Percentiles rank a stretch among this genome's conserved stretches.
Evolutionary conservation across 2,113 vertebrate species (phyloP).

Genomic region (Hyperopisus bebe): DNA sequence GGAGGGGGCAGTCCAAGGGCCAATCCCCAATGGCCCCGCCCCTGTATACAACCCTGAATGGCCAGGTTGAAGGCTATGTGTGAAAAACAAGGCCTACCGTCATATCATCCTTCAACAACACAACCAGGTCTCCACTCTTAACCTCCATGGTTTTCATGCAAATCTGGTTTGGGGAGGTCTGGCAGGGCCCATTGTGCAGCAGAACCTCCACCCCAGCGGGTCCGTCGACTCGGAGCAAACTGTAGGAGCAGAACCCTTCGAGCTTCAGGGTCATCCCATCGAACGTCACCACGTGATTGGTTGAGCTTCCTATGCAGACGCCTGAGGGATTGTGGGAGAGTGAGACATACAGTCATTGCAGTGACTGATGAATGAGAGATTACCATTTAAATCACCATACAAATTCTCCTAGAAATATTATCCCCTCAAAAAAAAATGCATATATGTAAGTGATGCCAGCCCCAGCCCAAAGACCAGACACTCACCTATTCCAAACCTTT

Average conservation of each 20-base stretch:
- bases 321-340: slow-evolving; percentile 54
- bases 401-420: neutral
- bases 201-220: slow-evolving; percentile 63
- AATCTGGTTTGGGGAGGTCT: slow-evolving; percentile 48
- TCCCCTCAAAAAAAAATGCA: neutral
- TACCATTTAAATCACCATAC: neutral
- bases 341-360: neutral
- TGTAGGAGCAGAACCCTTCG: slow-evolving; percentile 78
- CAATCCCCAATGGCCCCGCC: neutral
- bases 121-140: slow-evolving; percentile 48
- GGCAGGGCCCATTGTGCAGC: slow-evolving; percentile 73
- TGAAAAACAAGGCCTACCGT: slow-evolving; percentile 48
- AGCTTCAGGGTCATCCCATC: slow-evolving; percentile 78
- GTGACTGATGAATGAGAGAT: neutral
- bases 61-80: neutral
- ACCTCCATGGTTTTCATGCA: slow-evolving; percentile 85
- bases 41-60: neutral
- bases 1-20: neutral
- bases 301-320: slow-evolving; percentile 83
- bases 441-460: neutral
- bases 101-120: slow-evolving; percentile 76
- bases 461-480: neutral
- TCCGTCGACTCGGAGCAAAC: slow-evolving; percentile 61
- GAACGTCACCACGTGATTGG: slow-evolving; percentile 83
- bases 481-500: no score